A percentile compares a stretch with the other conserved stretches of the same genome.
phyloP scores from a whole-genome alignment of 1,140 invertebrate genomes.

The Chlorops oryzae region DNA sequence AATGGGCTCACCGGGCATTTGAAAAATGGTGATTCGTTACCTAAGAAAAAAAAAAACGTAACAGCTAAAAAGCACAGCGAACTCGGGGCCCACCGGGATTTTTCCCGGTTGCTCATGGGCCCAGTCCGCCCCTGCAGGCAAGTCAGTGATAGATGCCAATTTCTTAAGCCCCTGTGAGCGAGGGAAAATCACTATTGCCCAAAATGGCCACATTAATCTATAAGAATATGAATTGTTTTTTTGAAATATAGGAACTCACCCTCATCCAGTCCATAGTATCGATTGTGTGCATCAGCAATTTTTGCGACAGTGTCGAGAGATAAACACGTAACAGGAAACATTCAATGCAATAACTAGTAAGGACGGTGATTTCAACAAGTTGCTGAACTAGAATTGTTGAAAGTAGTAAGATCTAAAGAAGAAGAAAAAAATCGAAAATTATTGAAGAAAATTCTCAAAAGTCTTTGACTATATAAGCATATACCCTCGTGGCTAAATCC shows the following conservation, averaged over 20 bases:
- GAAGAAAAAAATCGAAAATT: not conserved
- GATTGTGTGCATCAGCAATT: constrained; percentile 64
- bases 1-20: no score
- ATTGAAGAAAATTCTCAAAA: constrained; percentile 1
- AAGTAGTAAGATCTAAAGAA: constrained; percentile 52
- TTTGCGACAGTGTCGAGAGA: constrained; percentile 61
- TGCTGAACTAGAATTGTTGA: constrained; percentile 68
- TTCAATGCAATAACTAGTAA: constrained; percentile 73
- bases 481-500: constrained; percentile 56
- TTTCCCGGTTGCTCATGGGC: no score
- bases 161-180: no score
- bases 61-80: no score
- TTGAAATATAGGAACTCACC: constrained; percentile 47
- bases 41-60: no score
- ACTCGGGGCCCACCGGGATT: no score
- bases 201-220: no score
- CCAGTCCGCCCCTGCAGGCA: no score
- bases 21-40: no score
- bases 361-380: constrained; percentile 68
- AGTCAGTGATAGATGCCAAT: no score
- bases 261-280: constrained; percentile 70
- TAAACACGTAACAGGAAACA: constrained; percentile 68
- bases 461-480: constrained; percentile 4
- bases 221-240: no score
- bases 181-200: no score